Percentiles rank a stretch among this genome's conserved stretches.
Evolutionary conservation across 2,888 invertebrate species (phyloP).

Genomic region (Carterocephalus palaemon): DNA sequence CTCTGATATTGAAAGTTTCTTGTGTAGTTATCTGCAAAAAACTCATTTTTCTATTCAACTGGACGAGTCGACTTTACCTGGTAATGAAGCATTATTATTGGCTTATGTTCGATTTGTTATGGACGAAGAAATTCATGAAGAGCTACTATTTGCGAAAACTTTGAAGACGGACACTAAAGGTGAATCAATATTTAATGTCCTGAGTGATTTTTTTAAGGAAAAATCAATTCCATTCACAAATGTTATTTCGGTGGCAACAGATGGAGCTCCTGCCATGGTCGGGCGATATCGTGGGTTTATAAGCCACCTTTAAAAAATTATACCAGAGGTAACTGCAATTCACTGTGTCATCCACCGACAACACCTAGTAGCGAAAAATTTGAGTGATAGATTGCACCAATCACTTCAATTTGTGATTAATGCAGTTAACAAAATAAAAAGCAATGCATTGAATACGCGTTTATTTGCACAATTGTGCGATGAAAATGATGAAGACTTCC

Average conservation of each 20-base stretch:
- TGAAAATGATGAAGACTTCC: slow-evolving; percentile 30
- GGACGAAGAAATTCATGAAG: slow-evolving; percentile 34
- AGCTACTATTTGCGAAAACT: slow-evolving; percentile 37
- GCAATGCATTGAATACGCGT: slow-evolving; percentile 28
- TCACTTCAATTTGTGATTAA: slow-evolving; percentile 27
- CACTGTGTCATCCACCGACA: slow-evolving; percentile 13
- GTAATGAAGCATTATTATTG: slow-evolving; percentile 33
- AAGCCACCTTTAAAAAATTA: slow-evolving; percentile 27
- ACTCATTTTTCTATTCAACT: slow-evolving; percentile 30
- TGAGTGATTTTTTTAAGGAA: slow-evolving; percentile 29
- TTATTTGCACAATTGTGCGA: slow-evolving; percentile 29
- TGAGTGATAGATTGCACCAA: slow-evolving; percentile 20
- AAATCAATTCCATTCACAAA: slow-evolving; percentile 30
- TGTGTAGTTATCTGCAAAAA: slow-evolving; percentile 21
- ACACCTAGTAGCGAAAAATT: slow-evolving; percentile 22
- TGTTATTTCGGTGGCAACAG: slow-evolving; percentile 27
- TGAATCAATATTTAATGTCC: too few species aligned
- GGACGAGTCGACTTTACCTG: slow-evolving; percentile 39
- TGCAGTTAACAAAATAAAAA: slow-evolving; percentile 27
- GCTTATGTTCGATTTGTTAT: slow-evolving; percentile 38
- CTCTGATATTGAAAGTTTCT: neutral
- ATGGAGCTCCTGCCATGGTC: slow-evolving; percentile 28
- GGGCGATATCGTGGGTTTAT: slow-evolving; percentile 29
- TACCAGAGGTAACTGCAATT: slow-evolving; percentile 24
- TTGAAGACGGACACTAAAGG: slow-evolving; percentile 29